These are phyloP conservation scores for Diplosoma virens DNA, from an alignment of 23 tunicate genomes.

Conservation along the genomic window DNA sequence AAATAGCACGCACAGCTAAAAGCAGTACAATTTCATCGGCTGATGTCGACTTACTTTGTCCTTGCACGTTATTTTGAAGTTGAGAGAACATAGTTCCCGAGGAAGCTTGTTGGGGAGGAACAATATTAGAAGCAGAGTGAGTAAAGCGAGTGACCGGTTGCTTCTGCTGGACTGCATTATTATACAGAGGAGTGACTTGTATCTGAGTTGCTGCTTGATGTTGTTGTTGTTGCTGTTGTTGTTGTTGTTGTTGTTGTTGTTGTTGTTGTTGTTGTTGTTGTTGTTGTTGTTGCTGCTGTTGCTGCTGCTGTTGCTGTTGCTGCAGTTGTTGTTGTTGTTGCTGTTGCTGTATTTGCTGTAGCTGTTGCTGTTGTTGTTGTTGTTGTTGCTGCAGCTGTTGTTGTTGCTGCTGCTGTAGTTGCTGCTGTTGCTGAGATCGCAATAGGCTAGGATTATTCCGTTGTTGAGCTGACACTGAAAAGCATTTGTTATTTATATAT, in stretches of 20 bases:
- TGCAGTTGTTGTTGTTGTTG: neutral
- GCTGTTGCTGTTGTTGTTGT: constrained; percentile 18
- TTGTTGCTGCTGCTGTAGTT: neutral
- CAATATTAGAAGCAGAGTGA: neutral
- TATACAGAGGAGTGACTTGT: neutral
- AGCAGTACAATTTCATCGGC: too few relatives aligned
- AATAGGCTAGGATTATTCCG: neutral
- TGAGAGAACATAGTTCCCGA: constrained; percentile 9
- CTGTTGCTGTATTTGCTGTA: neutral
- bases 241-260: constrained; percentile 1
- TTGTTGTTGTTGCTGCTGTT: constrained; percentile 11
- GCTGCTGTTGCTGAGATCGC: neutral
- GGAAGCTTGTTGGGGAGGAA: constrained; percentile 3
- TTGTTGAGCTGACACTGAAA: neutral
- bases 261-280: constrained; percentile 23
- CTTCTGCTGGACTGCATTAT: neutral
- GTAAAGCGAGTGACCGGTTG: neutral
- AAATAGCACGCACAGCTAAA: too few relatives aligned
- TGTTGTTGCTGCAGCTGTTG: neutral
- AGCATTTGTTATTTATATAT: neutral
- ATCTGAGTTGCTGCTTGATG: neutral
- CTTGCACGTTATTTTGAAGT: neutral
- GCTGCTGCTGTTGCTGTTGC: constrained; percentile 24
- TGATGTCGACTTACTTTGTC: too few relatives aligned
- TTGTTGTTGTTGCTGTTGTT: constrained; percentile 22